Evolutionary conservation across 2,113 vertebrate species (phyloP).

Genomic region (Lepisosteus osseus): DNA sequence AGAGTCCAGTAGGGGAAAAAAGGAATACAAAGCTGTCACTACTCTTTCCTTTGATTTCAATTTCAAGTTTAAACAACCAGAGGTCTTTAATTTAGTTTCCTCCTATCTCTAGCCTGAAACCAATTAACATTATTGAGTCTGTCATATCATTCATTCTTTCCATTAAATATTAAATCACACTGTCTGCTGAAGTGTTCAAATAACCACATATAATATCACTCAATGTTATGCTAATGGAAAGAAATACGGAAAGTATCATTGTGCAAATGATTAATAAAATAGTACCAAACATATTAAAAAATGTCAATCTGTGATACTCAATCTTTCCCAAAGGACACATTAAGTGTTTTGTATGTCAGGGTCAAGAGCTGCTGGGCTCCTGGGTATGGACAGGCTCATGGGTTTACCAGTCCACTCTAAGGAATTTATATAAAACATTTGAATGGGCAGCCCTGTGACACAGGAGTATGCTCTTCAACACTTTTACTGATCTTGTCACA

Average conservation of each 20-base stretch:
- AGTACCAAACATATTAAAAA: slow-evolving; percentile 17
- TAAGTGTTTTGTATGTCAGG: slow-evolving; percentile 3
- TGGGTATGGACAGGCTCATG: not conserved
- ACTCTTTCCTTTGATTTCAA: slow-evolving; percentile 9
- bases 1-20: not conserved
- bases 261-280: slow-evolving; percentile 16
- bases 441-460: not conserved
- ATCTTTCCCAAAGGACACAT: slow-evolving; percentile 1
- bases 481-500: not conserved
- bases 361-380: not conserved
- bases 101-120: slow-evolving; percentile 7
- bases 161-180: slow-evolving; percentile 22
- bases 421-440: not conserved
- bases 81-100: slow-evolving; percentile 10
- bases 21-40: slow-evolving; percentile 2
- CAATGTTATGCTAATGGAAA: slow-evolving; percentile 13
- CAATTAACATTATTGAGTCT: slow-evolving; percentile 18
- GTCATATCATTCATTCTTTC: slow-evolving; percentile 14
- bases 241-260: slow-evolving; percentile 15
- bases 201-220: slow-evolving; percentile 9
- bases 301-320: slow-evolving; percentile 4
- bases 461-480: not conserved
- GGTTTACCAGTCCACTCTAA: slow-evolving; percentile 3
- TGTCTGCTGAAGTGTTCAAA: slow-evolving; percentile 14
- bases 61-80: slow-evolving; percentile 9